Evolutionary conservation across 2,113 vertebrate species (phyloP), one percentile per base, ranked within the genome.

Genomic region (Maccullochella peelii): DNA sequence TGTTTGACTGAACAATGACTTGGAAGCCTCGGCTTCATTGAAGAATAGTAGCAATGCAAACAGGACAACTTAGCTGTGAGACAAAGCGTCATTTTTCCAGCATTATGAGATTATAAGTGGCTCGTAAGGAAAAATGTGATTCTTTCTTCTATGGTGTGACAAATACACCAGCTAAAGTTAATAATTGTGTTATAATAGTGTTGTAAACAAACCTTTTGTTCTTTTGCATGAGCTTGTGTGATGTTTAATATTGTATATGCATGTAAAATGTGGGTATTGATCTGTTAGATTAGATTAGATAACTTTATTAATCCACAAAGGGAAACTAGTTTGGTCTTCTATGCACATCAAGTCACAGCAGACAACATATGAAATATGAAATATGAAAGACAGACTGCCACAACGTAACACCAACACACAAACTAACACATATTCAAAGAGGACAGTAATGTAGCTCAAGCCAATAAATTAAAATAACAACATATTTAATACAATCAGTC

Each of bases 1-100:
- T 30, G 63, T 81, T 73, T 79, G 55, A 70, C 49, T 66, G 74
- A 89, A 88, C 82, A 89, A 91, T 83, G 82, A 71, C 71, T 85
- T 72, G 52, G 58, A 68, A 74, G 78, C 65, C 66, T 67, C 27
- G 7, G 78, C 79, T 85, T 73, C 79, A 42, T 12, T 55, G 66
- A 77, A 61, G 58, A 80, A 42, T 0, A 7, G 57, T 0, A 61
- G 76, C 86, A 87, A 85, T 82, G 62, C 38, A 23, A 83, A 86
- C 69, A 3, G 61, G 61, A 54, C 9, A 59, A 84, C 81, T 85
- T 68, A 44, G 52, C 68, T 58, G 75, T 33, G 79, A 89, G 85
- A 88, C 82, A 90, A 89, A 87, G 70, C 66, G 4, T 77, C 25
- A 47, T 84, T 79, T 77, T 42, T 16, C 75, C n/a, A 9, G 5